These are phyloP conservation scores for Lathamus discolor DNA, from an alignment of 2,113 vertebrate species.

Conservation along the genomic window DNA sequence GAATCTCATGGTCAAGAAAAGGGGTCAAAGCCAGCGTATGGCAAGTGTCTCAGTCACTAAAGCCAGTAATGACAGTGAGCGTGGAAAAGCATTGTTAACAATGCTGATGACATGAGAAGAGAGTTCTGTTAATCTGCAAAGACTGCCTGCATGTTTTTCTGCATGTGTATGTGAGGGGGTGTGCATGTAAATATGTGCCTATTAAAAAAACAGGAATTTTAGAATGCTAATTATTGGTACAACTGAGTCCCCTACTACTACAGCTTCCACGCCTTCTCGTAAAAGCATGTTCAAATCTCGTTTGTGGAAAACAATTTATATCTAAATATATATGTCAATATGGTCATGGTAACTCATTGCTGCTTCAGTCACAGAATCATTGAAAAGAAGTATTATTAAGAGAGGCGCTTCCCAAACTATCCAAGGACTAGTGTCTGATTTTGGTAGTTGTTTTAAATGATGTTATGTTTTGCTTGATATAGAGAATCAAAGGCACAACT, in stretches of 20 bases:
- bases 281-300: background rate
- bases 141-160: background rate
- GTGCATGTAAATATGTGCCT: background rate
- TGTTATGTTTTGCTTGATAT: background rate
- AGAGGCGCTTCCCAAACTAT: background rate
- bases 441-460: background rate
- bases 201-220: background rate
- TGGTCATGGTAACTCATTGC: background rate
- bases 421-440: background rate
- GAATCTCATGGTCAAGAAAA: background rate
- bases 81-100: fast-evolving
- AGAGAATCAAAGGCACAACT: background rate
- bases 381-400: background rate
- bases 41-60: background rate
- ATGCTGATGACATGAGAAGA: background rate
- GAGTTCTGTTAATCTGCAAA: background rate
- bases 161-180: background rate
- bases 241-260: fast-evolving
- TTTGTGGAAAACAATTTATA: background rate
- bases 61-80: background rate
- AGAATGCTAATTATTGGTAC: background rate
- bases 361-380: background rate
- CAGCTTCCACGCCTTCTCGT: background rate
- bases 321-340: background rate
- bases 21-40: background rate